Base-by-base conservation (phyloP, 2,888 invertebrate species). In the Sphaeridia pumilis region DNA sequence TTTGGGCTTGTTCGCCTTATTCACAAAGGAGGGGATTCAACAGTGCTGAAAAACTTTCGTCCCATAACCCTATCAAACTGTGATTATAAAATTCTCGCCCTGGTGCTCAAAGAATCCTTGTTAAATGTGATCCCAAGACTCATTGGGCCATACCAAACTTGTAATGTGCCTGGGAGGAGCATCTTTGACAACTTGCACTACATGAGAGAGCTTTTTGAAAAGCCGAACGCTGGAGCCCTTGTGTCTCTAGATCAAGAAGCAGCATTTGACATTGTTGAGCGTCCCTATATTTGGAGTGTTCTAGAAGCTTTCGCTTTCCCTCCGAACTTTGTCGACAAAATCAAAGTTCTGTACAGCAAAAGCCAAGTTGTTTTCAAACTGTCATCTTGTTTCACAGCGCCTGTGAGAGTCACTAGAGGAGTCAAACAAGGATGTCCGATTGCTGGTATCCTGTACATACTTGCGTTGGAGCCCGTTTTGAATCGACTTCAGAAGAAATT, bases 141-240 rank as follows among this genome's bases (percentile, higher is more conserved):
- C 3, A 25, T 49, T 22, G 49, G 49, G 21, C 2, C 10, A 5
- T 49, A 49, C n/a, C 36, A 49, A 34, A 47, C 36, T 12, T 47
- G 35, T 34, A 36, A 36, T 34, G 47, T 47, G 3, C 21, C 34
- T 4, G 7, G 26, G 20, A 22, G 49, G 21, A 25, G 38, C 7
- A 49, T 49, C 17, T 49, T 20, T 26, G 49, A 49, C 7, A 38
- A 49, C 21, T 26, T 38, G 2, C 26, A 41, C 24, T 24, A 27
- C 21, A 10, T 49, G 2, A 36, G 49, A 4, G 49, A 49, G 7
- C 14, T 25, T 14, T n/a, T 31, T 2, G 21, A 2, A 2, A 36
- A 47, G n/a, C 25, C 25, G 21, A 36, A n/a, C 10, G n/a, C 12
- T 3, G 49, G 49, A 24, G 49, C 41, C 3, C 17, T 49, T 7